Evolutionary conservation across 2,113 vertebrate genomes (phyloP).

Genomic region (Rhinichthys klamathensis): DNA sequence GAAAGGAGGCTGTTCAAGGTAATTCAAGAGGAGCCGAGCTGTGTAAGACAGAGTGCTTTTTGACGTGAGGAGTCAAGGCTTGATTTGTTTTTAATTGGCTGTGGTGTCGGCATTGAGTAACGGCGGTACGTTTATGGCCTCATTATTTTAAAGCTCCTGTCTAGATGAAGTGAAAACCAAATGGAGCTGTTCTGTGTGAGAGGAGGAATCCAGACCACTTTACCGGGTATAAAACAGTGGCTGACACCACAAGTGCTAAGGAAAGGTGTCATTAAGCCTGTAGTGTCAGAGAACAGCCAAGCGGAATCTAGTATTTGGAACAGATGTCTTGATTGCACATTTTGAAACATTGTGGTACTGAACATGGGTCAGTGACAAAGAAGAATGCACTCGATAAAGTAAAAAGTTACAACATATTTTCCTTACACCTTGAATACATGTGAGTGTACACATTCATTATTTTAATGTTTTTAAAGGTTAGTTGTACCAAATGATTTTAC

Average conservation of each 20-base stretch:
- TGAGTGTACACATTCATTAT: neutral
- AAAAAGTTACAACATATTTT: neutral
- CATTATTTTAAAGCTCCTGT: conserved; percentile 54
- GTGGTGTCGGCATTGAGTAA: conserved; percentile 54
- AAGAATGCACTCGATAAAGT: neutral
- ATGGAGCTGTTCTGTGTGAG: conserved; percentile 39
- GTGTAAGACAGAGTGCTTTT: conserved; percentile 29
- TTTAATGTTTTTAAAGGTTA: neutral
- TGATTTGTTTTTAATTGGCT: conserved; percentile 51
- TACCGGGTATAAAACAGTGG: conserved; percentile 39
- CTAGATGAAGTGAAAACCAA: conserved; percentile 51
- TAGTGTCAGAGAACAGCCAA: conserved; percentile 40
- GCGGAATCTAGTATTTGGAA: conserved; percentile 8
- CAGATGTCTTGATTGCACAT: conserved; percentile 11
- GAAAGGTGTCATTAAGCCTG: conserved; percentile 37
- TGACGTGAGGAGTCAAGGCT: neutral
- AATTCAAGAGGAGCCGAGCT: conserved; percentile 24
- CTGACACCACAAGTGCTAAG: conserved; percentile 30
- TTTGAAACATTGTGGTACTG: neutral
- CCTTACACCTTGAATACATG: neutral
- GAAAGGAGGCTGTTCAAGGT: neutral
- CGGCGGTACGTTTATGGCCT: conserved; percentile 50
- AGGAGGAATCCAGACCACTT: conserved; percentile 11
- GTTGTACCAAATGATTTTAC: no score
- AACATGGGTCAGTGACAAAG: neutral